Evolutionary conservation across 2,888 invertebrate species (phyloP).

Genomic region (Mimas tiliae): DNA sequence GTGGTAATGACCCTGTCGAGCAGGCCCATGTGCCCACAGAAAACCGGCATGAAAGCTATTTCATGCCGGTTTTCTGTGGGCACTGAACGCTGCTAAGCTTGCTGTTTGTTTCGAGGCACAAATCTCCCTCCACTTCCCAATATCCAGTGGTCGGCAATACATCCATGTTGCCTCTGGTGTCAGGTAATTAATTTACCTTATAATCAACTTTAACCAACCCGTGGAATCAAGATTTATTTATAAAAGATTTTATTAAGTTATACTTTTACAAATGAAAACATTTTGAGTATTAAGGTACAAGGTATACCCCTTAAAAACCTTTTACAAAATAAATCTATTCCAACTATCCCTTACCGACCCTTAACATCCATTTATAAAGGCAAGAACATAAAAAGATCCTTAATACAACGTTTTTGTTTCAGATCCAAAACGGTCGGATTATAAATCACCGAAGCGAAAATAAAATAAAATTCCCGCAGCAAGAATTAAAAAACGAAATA

Average conservation of each 20-base stretch:
- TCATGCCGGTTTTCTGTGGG: too few species aligned
- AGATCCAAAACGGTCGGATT: conserved; percentile 50
- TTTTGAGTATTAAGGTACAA: background rate
- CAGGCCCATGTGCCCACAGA: too few species aligned
- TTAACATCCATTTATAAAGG: conserved; percentile 24
- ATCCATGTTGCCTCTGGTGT: too few species aligned
- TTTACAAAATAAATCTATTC: conserved; percentile 19
- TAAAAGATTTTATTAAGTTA: background rate
- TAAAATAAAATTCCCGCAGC: conserved; percentile 47
- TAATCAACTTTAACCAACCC: background rate
- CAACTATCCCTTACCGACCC: conserved; percentile 16
- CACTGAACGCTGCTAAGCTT: too few species aligned
- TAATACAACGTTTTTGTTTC: conserved; percentile 59
- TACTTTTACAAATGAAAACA: background rate
- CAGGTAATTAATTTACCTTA: too few species aligned
- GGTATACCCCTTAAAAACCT: background rate
- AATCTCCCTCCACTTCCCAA: too few species aligned
- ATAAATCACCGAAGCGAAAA: conserved; percentile 56
- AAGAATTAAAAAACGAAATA: conserved; percentile 62
- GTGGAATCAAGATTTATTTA: background rate
- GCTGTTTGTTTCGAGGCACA: too few species aligned
- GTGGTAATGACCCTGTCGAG: too few species aligned
- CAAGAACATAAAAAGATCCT: conserved; percentile 29
- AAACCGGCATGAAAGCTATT: too few species aligned
- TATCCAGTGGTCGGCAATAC: too few species aligned